A percentile compares a stretch with the other conserved stretches of the same genome.
Conservation (phyloP, 1,140 invertebrate genomes). For the Ganaspis sp. region DNA sequence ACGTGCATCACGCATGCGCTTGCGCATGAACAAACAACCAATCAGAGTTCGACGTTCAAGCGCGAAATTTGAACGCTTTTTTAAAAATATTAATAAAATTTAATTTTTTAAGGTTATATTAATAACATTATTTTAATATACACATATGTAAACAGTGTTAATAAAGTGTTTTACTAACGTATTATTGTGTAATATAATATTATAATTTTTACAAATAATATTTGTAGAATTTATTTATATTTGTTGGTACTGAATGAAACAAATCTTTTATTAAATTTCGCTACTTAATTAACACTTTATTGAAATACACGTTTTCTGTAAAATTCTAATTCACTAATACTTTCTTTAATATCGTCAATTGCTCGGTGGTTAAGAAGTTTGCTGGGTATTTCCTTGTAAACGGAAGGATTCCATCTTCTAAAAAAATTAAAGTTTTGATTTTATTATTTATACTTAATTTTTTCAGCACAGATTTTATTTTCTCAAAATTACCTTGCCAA, state of each 20-base stretch:
- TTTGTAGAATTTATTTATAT: too few species aligned
- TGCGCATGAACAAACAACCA: not conserved
- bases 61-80: not conserved
- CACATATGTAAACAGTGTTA: too few species aligned
- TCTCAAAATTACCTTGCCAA: slow-evolving; percentile 77
- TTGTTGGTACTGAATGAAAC: too few species aligned
- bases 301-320: slow-evolving; percentile 81
- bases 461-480: slow-evolving; percentile 38
- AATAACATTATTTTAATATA: too few species aligned
- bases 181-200: too few species aligned
- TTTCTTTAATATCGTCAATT: slow-evolving; percentile 90
- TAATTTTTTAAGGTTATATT: too few species aligned
- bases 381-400: slow-evolving; percentile 78
- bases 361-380: slow-evolving; percentile 86
- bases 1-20: not conserved
- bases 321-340: slow-evolving; percentile 88
- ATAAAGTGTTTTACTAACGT: too few species aligned
- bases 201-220: too few species aligned
- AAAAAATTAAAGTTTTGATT: slow-evolving; percentile 59
- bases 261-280: not conserved
- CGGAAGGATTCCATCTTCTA: slow-evolving; percentile 84
- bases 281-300: slow-evolving; percentile 26
- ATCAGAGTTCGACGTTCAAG: not conserved
- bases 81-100: too few species aligned
- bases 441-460: slow-evolving; percentile 26